Evolutionary conservation across 2,797 vertebrate species (phyloP).

Genomic region (Cynodonichthys magdalenae): DNA sequence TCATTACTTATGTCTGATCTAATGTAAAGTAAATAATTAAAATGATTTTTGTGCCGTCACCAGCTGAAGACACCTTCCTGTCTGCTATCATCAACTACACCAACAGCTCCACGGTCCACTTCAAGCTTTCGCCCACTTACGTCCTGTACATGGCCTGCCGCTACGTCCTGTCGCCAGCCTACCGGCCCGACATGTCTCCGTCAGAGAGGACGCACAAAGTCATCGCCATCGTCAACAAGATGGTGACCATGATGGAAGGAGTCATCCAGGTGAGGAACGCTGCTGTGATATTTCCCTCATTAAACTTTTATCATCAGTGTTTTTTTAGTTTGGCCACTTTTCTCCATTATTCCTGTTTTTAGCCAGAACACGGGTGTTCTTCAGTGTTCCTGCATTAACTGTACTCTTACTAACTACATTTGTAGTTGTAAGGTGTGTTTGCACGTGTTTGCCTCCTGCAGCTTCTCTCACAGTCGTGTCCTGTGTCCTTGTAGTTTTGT

Average conservation of each 20-base stretch:
- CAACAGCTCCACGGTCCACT: constrained; percentile 98
- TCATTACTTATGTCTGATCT: neutral
- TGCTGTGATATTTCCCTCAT: neutral
- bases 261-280: constrained; percentile 94
- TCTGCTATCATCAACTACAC: constrained; percentile 99
- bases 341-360: neutral
- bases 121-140: constrained; percentile 96
- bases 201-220: constrained; percentile 94
- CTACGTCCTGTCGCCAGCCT: constrained; percentile 90
- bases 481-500: constrained; percentile 6
- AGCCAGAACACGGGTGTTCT: constrained; percentile 2
- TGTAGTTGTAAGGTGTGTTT: constrained; percentile 43
- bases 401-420: constrained; percentile 43
- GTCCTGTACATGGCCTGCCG: constrained; percentile 98
- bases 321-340: constrained; percentile 2
- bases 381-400: constrained; percentile 1
- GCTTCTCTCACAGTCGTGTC: constrained; percentile 33
- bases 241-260: constrained; percentile 99
- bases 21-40: neutral
- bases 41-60: neutral
- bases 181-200: constrained; percentile 91
- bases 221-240: constrained; percentile 97
- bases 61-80: constrained; percentile 97
- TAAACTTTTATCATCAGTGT: neutral
- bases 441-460: constrained; percentile 5